Evolutionary conservation across 2,113 vertebrate genomes (phyloP).

Genomic region (Hemiprocne comata): DNA sequence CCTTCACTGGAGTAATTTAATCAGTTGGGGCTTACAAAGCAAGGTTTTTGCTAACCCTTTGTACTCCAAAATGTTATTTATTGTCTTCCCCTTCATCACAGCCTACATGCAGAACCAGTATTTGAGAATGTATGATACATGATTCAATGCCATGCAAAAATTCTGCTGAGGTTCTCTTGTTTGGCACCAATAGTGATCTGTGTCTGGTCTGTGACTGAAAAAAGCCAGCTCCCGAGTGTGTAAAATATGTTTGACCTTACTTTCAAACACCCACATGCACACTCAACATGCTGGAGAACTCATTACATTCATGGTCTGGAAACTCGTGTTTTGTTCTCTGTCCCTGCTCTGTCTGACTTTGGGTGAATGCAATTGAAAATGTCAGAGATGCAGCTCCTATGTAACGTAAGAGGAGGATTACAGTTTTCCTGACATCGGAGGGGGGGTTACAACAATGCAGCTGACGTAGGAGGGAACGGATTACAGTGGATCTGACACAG

Average conservation of each 20-base stretch:
- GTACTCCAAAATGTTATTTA: neutral
- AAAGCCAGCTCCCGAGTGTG: neutral
- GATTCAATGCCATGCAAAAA: constrained; percentile 5
- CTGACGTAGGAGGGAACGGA: constrained; percentile 50
- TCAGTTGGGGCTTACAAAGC: neutral
- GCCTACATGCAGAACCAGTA: neutral
- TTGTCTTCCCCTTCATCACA: neutral
- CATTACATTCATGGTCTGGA: neutral
- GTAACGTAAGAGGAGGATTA: constrained; percentile 41
- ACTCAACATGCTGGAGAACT: neutral
- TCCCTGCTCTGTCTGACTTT: neutral
- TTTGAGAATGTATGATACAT: neutral
- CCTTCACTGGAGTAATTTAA: neutral
- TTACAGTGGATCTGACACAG: constrained; percentile 54
- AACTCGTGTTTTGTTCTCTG: neutral
- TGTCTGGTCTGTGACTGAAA: neutral
- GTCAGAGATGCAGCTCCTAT: constrained; percentile 29
- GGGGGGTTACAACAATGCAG: constrained; percentile 55
- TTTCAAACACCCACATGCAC: neutral
- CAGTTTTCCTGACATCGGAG: constrained; percentile 33
- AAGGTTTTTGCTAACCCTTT: constrained; percentile 2
- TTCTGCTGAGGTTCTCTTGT: neutral
- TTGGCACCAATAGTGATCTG: neutral
- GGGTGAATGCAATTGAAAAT: constrained; percentile 8
- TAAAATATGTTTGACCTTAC: neutral